Evolutionary conservation across 2,888 invertebrate species (phyloP), one percentile per base, ranked within the genome.

Genomic region (Pelosia muscerda): DNA sequence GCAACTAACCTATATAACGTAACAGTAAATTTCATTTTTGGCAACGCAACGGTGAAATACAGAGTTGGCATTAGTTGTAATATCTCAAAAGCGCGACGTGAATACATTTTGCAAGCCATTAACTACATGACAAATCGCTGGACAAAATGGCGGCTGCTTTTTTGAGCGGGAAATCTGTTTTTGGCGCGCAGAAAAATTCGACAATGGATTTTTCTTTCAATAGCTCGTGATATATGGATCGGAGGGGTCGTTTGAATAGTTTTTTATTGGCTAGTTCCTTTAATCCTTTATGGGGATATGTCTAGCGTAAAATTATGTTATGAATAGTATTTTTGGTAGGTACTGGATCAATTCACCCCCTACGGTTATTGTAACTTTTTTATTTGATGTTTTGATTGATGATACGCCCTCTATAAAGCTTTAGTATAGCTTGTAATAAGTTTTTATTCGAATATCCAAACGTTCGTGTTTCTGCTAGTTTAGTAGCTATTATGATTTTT

Each of bases 101-200:
- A 91, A 92, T 94, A 93, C 89, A 95, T 95, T 96, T 95, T 91
- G 93, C 95, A 94, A 93, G 88, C 96, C 96, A 96, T 96, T 96
- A 95, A 94, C 88, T 93, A 85, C 78, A 90, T 96, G 96, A 96
- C 94, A 95, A 95, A 96, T 95, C 87, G 92, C 86, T 82, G 82
- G 64, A 83, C 93, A 93, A 94, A 91, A 94, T 94, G 94, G 93
- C 93, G 84, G 88, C 79, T 77, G 70, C 73, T 89, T 90, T 92
- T 92, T 89, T 84, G 89, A 71, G 93, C 90, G 93, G 92, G 90
- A 93, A 92, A 92, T 83, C 84, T 86, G 77, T 84, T 87, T 87
- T 88, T 84, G 83, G 80, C 80, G 81, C 77, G 78, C 81, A 86
- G 87, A 88, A 90, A 91, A 90, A 87, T 88, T 91, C 84, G 88